Conservation (phyloP, 2,113 vertebrate genomes). For the Paraplagusia blochii region DNA sequence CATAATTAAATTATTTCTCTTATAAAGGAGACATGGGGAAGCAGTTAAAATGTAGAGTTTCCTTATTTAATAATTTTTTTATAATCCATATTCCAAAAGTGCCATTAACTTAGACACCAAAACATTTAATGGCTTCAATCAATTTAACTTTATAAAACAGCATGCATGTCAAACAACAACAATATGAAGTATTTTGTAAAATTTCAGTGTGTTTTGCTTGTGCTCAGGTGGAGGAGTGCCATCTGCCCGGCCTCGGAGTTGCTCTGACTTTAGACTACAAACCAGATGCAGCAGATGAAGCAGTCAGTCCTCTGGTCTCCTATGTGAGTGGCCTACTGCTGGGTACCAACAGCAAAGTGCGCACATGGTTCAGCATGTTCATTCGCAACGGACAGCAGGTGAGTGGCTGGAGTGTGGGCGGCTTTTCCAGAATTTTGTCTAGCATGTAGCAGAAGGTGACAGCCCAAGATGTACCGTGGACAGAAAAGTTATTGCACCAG, state of each 20-base stretch:
- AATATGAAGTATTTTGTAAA: background rate
- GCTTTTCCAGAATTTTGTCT: background rate
- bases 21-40: no score
- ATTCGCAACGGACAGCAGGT: slow-evolving; percentile 98
- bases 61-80: no score
- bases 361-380: slow-evolving; percentile 98
- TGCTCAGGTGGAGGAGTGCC: slow-evolving; percentile 93
- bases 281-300: slow-evolving; percentile 86
- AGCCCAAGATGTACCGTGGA: background rate
- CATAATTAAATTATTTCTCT: no score
- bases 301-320: slow-evolving; percentile 93
- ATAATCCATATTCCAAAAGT: no score
- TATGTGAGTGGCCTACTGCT: slow-evolving; percentile 95
- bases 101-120: no score
- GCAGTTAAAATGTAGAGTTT: no score
- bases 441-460: background rate
- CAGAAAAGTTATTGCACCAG: background rate
- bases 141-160: no score
- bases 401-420: slow-evolving; percentile 16
- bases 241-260: slow-evolving; percentile 93
- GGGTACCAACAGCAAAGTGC: slow-evolving; percentile 95
- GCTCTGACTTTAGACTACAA: slow-evolving; percentile 96
- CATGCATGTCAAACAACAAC: no score
- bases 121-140: no score
- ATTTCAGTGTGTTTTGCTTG: background rate